Base-by-base conservation (phyloP, 64 coral and sea anemone genomes). In the Exaiptasia diaphana region DNA sequence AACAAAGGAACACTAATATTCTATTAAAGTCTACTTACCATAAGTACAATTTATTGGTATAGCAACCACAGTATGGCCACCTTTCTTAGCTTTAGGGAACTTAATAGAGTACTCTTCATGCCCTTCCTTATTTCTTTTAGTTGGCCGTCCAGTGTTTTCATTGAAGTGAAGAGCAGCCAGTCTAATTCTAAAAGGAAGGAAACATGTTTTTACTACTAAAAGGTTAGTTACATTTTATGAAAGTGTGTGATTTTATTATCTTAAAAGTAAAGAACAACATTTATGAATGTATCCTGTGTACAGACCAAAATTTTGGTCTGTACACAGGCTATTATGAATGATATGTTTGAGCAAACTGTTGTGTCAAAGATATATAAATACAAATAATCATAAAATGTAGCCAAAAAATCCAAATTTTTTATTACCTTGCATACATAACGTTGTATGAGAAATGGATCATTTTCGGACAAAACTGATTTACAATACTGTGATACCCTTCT, bases 401-500 rank as follows among this genome's bases (percentile, higher is more conserved):
- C 12, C 2, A 21, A 12, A 25, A 21, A 21, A 3, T 56, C 12
- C 27, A 2, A 12, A 4, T 4, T 18, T 17, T 25, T 4, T 4
- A 56, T 2, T 83, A 84, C 81, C 81, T 69, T 34, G 64, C 70
- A 48, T 41, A 42, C 82, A 85, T 85, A n/a, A 20, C 82, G 75
- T 87, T 41, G 25, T 86, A 76, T 10, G 72, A 87, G 31, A 77
- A 87, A 27, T 74, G 41, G 0, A 77, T 13, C 40, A 26, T 64
- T 53, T 87, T 88, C 14, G 86, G 34, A n/a, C 67, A 80, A 67
- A 90, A 90, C 41, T 90, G 87, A 65, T 82, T 89, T 0, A 64
- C 40, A 3, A 89, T 54, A 21, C 64, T 81, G 57, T 89, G 86
- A 9, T 74, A 89, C 6, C 76, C 76, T 61, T 89, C 86, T 0